Base-by-base conservation (phyloP, 2,797 vertebrate genomes). In the Tachyglossus aculeatus region DNA sequence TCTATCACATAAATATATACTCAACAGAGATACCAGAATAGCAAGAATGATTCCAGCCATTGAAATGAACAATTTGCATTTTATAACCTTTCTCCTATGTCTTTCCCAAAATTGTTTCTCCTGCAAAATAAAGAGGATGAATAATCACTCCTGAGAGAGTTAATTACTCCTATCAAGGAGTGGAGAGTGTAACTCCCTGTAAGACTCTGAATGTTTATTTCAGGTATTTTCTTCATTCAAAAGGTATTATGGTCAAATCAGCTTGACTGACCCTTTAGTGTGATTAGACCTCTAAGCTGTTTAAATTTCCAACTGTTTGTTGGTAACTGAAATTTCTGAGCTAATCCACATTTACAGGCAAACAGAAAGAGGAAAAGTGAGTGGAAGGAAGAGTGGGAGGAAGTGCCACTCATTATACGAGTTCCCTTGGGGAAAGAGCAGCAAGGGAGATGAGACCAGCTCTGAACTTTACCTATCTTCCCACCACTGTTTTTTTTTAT, bases 1-100 rank as follows among this genome's bases (percentile, higher is more conserved):
- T 56, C 13, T 38, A 55, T 14, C 45, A 71, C 61, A 67, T 22
- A 84, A 55, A 74, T 53, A 64, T 24, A 63, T 24, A 52, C 5
- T 47, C 38, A 54, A 38, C 72, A 51, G 25, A 74, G 18, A 65
- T 22, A 65, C 4, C 15, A 61, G 16, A 87, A 78, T 38, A 87
- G 63, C 33, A 77, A 85, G 53, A 69, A 31, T 45, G 7, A 73
- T 51, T 72, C 58, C 51, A 52, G 63, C 9, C 77, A 40, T 54
- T 40, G 41, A 38, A 45, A 68, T 3, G 27, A 82, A 67, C 61
- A 73, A 74, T 58, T 64, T 72, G 50, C 14, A 72, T 80, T 71
- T 86, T 72, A 78, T 43, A 74, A 58, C 60, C 54, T 47, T 41
- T 47, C 7, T 65, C 48, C 58, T 33, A 50, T 50, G 51, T 50